A percentile compares a stretch with the other conserved stretches of the same genome.
Conservation (phyloP, 35 echinoderm and acorn worm genomes). For the Lytechinus variegatus region DNA sequence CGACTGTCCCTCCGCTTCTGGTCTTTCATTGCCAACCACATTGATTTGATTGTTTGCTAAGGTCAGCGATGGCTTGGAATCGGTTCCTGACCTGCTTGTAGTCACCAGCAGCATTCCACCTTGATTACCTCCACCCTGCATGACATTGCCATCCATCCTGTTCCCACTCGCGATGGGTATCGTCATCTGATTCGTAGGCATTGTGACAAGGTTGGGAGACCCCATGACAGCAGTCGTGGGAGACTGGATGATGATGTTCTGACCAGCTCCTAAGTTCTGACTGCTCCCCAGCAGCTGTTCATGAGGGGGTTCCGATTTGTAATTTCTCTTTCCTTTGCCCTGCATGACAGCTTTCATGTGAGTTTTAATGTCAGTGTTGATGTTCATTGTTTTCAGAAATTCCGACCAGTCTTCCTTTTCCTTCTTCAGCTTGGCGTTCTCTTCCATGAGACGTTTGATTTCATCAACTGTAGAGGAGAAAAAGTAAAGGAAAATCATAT, state of each 20-base stretch:
- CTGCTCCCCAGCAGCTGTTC: background rate
- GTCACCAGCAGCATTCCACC: constrained; percentile 33
- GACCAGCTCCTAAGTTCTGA: background rate
- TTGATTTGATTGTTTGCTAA: background rate
- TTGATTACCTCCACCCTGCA: constrained; percentile 16
- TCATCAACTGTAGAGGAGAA: constrained; percentile 67
- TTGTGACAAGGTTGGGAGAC: background rate
- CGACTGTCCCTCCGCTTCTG: constrained; percentile 7
- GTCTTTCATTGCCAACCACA: background rate
- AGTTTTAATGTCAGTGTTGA: constrained; percentile 48
- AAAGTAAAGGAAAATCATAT: constrained; percentile 29
- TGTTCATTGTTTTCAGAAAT: constrained; percentile 74
- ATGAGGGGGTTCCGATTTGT: background rate
- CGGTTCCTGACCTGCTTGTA: background rate
- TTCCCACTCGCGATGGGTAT: constrained; percentile 19
- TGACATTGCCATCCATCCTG: background rate
- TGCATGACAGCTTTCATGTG: constrained; percentile 8
- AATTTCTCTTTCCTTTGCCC: background rate
- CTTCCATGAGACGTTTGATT: constrained; percentile 71
- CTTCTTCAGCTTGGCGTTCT: constrained; percentile 82
- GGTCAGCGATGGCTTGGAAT: background rate
- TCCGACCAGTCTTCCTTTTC: constrained; percentile 81
- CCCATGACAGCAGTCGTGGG: constrained; percentile 27
- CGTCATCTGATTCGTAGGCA: constrained; percentile 56
- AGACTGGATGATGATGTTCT: constrained; percentile 38